Conservation (phyloP, 2,113 vertebrate species). For the Gorsachius goisagi region DNA sequence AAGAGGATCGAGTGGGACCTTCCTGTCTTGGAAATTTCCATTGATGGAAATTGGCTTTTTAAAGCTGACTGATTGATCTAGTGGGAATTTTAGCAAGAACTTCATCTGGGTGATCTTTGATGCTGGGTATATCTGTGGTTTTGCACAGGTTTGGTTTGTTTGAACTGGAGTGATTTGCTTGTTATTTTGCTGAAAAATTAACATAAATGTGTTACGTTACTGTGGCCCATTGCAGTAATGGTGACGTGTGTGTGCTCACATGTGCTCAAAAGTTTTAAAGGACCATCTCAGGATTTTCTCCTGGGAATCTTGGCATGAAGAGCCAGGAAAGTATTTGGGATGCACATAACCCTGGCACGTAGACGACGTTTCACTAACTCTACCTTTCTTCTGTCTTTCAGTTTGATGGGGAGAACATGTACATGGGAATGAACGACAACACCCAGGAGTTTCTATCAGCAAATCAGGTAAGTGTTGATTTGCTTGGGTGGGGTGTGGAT, state of each 20-base stretch:
- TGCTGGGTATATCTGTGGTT: neutral
- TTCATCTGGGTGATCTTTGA: neutral
- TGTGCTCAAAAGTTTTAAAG: neutral
- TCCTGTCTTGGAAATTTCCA: neutral
- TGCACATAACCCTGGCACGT: neutral
- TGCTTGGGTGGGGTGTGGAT: neutral
- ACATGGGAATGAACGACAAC: conserved; percentile 94
- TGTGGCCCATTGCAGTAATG: accelerated
- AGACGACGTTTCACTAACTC: conserved; percentile 23
- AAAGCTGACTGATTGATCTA: neutral
- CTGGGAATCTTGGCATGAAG: neutral
- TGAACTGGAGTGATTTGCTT: neutral
- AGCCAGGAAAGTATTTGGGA: neutral
- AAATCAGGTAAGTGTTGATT: conserved; percentile 85
- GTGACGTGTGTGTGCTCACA: neutral
- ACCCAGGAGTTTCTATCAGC: conserved; percentile 93
- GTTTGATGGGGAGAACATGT: conserved; percentile 99
- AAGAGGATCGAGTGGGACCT: neutral
- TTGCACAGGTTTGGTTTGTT: neutral
- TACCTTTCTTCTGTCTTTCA: conserved; percentile 72
- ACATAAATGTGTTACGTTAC: accelerated
- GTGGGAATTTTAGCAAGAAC: neutral
- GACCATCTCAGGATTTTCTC: neutral
- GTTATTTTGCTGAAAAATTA: neutral
- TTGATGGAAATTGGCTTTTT: neutral